Evolutionary conservation across 2,888 invertebrate genomes (phyloP), one percentile per base, ranked within the genome.

Genomic region (Drosophila tanythrix): DNA sequence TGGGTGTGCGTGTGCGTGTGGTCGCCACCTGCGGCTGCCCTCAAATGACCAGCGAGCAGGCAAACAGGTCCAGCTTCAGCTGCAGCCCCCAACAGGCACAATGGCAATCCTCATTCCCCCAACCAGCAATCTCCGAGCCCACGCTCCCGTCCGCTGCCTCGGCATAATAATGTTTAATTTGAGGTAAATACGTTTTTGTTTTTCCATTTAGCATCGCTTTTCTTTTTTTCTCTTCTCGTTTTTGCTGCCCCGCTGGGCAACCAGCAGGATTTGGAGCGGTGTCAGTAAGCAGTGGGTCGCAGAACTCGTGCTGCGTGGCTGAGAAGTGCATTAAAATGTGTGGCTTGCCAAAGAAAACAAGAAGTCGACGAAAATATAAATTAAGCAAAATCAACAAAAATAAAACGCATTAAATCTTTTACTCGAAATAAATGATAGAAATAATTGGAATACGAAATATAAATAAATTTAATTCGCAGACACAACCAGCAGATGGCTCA

Each of bases 101-200:
- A 31, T 61, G 48, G 46, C 74, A 53, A 38, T 31, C 31, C 74
- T 48, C 40, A 21, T 21, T 1, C 38, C 48, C 48, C 64, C 63
- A 60, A n/a, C 7, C 55, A 4, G 55, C n/a, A 56, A 56, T 38
- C 55, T n/a, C 18, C 36, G 36, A 50, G 27, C 40, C 36, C 13
- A n/a, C 38, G 60, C 38, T 38, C 36, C 11, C 60, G 7, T 33
- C 21, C 50, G 52, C 62, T 40, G 60, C 82, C 61, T 56, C 70
- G 65, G 91, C 90, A 90, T 92, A 91, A 92, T 91, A 92, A 92
- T 92, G 92, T 92, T 92, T 92, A 92, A 92, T 92, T 92, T 92
- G 92, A 88, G 91, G 92, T 91, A 90, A 91, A 90, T 89, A 89
- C 82, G 90, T 90, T 88, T 89, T 88, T 83, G 81, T 84, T 85